Evolutionary conservation across 92 coral and sea anemone genomes (phyloP).

Genomic region (Zoanthus sociatus): DNA sequence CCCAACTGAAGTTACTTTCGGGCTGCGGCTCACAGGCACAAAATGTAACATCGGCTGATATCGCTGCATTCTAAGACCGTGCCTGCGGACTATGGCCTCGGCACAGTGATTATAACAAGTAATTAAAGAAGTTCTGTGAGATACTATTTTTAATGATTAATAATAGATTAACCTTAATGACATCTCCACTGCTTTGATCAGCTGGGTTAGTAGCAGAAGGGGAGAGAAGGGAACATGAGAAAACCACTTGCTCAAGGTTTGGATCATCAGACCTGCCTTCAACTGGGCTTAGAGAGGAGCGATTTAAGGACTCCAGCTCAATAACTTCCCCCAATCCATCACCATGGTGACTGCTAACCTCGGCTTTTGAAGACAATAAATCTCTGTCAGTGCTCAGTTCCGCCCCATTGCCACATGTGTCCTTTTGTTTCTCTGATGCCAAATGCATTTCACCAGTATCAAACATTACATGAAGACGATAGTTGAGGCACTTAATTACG

Average conservation of each 20-base stretch:
- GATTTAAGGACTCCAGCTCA: constrained; percentile 86
- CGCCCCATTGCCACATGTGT: constrained; percentile 48
- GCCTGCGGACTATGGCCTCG: too few relatives aligned
- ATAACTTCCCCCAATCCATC: constrained; percentile 76
- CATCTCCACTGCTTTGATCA: constrained; percentile 39
- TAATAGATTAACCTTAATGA: constrained; percentile 20
- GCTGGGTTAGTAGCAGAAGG: constrained; percentile 71
- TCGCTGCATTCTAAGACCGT: too few relatives aligned
- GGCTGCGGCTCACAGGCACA: too few relatives aligned
- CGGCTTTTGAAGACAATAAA: constrained; percentile 57
- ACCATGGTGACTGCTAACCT: constrained; percentile 67
- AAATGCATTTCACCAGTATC: constrained; percentile 96
- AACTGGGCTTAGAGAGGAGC: constrained; percentile 63
- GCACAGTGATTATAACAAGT: too few relatives aligned
- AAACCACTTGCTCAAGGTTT: constrained; percentile 49
- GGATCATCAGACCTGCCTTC: constrained; percentile 56
- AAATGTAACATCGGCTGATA: too few relatives aligned
- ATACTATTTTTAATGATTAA: neutral
- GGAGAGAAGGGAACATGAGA: constrained; percentile 67
- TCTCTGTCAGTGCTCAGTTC: constrained; percentile 67
- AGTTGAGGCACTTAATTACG: constrained; percentile 84
- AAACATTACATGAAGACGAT: constrained; percentile 94
- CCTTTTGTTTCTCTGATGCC: constrained; percentile 72
- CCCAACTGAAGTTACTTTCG: too few relatives aligned
- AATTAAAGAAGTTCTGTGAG: too few relatives aligned